Conservation (phyloP, 2,797 vertebrate genomes). For the Buphagus erythrorhynchus region DNA sequence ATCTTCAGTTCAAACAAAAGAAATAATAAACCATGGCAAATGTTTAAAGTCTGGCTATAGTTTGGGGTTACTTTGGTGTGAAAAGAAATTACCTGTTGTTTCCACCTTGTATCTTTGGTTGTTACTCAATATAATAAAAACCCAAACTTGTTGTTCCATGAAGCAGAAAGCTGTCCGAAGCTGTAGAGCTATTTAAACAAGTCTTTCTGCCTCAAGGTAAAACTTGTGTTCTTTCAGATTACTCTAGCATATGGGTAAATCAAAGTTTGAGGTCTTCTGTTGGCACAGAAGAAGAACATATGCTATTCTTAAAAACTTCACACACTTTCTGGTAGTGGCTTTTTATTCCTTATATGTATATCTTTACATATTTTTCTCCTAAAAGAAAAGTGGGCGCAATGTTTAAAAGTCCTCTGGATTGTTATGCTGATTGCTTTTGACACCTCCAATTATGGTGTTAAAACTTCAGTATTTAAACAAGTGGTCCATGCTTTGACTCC, state of each 20-base stretch:
- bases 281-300: conserved; percentile 61
- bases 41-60: background rate
- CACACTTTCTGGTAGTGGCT: conserved; percentile 22
- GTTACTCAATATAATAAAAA: background rate
- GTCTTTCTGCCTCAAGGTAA: conserved; percentile 58
- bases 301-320: conserved; percentile 61
- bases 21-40: background rate
- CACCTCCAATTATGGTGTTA: background rate
- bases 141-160: background rate
- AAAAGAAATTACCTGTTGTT: background rate
- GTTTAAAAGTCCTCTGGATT: background rate
- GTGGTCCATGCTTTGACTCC: background rate
- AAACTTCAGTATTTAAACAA: background rate
- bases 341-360: conserved; percentile 14
- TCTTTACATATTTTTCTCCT: conserved; percentile 7
- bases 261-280: conserved; percentile 60
- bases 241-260: conserved; percentile 61
- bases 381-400: background rate
- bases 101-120: background rate
- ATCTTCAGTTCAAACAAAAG: background rate
- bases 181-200: conserved; percentile 36
- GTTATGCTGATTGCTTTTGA: background rate
- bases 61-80: background rate
- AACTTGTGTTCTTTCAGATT: conserved; percentile 46
- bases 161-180: conserved; percentile 51